Percentiles rank a stretch among this genome's conserved stretches.
These are phyloP conservation scores for Isotomurus palustris DNA, from an alignment of 2,888 invertebrate genomes.

Conservation along the genomic window DNA sequence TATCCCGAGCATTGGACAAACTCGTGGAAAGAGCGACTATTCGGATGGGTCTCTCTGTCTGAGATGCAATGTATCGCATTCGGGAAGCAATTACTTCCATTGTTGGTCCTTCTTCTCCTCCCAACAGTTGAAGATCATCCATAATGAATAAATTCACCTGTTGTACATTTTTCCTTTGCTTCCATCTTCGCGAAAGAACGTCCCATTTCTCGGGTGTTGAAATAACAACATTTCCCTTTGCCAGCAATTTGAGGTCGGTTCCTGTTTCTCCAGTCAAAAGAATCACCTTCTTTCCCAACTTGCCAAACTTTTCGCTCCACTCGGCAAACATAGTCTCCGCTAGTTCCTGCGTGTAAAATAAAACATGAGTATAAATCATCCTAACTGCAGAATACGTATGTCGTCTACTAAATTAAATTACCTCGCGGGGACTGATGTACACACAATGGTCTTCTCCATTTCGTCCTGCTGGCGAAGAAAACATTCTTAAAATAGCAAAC, in stretches of 20 bases:
- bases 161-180: conserved; percentile 96
- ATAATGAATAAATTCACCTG: conserved; percentile 93
- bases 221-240: conserved; percentile 92
- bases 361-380: background rate
- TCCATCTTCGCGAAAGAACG: conserved; percentile 95
- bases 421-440: conserved; percentile 85
- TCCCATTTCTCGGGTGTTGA: conserved; percentile 99
- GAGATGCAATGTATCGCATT: conserved; percentile 91
- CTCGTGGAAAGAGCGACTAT: conserved; percentile 92
- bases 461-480: conserved; percentile 67
- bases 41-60: conserved; percentile 81
- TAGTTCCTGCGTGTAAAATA: conserved; percentile 55
- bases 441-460: conserved; percentile 61
- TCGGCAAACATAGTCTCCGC: conserved; percentile 85
- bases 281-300: conserved; percentile 72
- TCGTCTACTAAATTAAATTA: conserved; percentile 1
- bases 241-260: conserved; percentile 80
- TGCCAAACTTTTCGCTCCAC: conserved; percentile 82
- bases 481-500: conserved; percentile 84
- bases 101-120: conserved; percentile 87
- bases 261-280: conserved; percentile 94
- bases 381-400: background rate
- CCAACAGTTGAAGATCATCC: conserved; percentile 88
- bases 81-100: conserved; percentile 86
- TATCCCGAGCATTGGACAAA: conserved; percentile 88